phyloP scores from a whole-genome alignment of 2,888 invertebrate species.

The Andrena marginata region DNA sequence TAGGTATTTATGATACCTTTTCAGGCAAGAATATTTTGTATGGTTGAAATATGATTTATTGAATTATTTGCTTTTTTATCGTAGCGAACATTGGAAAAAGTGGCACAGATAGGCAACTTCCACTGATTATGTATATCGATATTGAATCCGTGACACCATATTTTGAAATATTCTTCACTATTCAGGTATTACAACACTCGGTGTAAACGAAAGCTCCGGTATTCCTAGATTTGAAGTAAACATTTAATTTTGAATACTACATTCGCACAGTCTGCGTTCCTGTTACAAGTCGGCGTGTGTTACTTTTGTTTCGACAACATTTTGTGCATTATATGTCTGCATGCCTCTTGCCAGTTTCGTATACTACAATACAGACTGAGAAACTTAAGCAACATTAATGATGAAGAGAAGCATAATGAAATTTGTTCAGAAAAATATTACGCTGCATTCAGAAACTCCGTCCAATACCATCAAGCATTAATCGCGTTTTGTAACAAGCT shows the following conservation, averaged over 20 bases:
- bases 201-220: background rate
- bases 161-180: background rate
- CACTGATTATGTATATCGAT: background rate
- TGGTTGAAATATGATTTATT: background rate
- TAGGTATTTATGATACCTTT: too few species aligned
- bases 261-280: background rate
- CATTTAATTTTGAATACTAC: background rate
- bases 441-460: background rate
- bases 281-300: background rate
- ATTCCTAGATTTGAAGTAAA: background rate
- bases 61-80: background rate
- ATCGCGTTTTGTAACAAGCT: background rate
- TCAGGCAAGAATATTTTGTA: background rate
- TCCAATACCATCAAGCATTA: background rate
- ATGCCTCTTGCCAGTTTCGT: slow-evolving; percentile 3
- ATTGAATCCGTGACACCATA: background rate
- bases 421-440: background rate
- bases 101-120: background rate
- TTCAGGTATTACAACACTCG: background rate
- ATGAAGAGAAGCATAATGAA: too few species aligned
- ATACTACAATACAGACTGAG: background rate
- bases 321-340: background rate
- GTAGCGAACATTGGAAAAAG: background rate
- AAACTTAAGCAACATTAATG: background rate
- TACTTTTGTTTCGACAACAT: slow-evolving; percentile 3